Conservation (phyloP, 2,888 invertebrate genomes). For the Agrochola circellaris region DNA sequence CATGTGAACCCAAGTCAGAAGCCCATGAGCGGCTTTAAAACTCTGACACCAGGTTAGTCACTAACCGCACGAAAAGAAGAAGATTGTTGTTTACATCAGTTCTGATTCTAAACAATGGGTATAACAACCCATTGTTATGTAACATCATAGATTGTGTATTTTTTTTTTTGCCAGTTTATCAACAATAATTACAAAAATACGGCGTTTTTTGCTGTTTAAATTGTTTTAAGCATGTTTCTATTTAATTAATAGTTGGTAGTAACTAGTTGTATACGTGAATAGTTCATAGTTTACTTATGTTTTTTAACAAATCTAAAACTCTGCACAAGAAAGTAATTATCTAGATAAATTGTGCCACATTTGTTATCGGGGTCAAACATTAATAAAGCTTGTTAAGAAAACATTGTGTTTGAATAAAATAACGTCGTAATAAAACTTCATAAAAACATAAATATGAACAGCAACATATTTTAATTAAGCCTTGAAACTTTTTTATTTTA, state of each 20-base stretch:
- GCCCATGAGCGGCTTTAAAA: too few relatives aligned
- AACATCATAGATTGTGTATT: too few relatives aligned
- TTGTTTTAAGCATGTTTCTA: neutral
- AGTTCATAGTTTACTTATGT: neutral
- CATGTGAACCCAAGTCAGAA: too few relatives aligned
- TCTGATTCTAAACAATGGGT: too few relatives aligned
- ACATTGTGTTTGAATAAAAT: slow-evolving; percentile 36
- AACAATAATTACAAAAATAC: too few relatives aligned
- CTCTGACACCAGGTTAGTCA: too few relatives aligned
- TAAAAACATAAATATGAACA: slow-evolving; percentile 8
- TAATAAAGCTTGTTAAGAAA: slow-evolving; percentile 26
- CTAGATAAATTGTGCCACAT: slow-evolving; percentile 24
- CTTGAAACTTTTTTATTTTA: slow-evolving; percentile 5
- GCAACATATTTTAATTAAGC: slow-evolving; percentile 15
- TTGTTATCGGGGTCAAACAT: slow-evolving; percentile 29
- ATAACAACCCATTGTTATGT: too few relatives aligned
- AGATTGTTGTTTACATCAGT: too few relatives aligned
- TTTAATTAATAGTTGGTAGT: neutral
- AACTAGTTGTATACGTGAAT: too few relatives aligned
- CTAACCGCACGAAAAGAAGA: too few relatives aligned
- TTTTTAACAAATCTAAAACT: slow-evolving; percentile 1
- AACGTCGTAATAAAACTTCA: slow-evolving; percentile 8
- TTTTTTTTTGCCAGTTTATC: too few relatives aligned
- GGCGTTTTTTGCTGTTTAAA: too few relatives aligned
- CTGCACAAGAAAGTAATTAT: slow-evolving; percentile 11